Evolutionary conservation across 2,113 vertebrate species (phyloP).

Genomic region (Menura novaehollandiae): DNA sequence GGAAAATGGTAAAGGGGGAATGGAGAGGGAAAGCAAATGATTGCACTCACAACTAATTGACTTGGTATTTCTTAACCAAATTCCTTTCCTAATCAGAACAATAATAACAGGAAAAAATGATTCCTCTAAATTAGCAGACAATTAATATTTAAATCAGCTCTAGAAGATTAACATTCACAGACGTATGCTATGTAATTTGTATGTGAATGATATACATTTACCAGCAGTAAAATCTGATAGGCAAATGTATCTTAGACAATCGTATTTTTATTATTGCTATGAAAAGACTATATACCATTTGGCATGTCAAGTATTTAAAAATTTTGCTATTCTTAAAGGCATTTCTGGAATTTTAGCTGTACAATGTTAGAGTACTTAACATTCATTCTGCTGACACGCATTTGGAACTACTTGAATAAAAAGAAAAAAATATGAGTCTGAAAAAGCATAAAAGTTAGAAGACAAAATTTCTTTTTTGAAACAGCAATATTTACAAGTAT

Average conservation of each 20-base stretch:
- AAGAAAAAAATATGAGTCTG: not conserved
- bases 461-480: not conserved
- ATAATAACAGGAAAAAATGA: not conserved
- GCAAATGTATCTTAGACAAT: not conserved
- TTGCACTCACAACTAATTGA: not conserved
- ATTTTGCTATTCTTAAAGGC: not conserved
- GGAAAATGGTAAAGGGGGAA: not conserved
- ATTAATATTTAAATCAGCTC: conserved; percentile 19
- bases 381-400: not conserved
- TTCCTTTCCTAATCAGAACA: not conserved
- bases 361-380: not conserved
- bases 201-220: not conserved
- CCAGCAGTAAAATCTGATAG: not conserved
- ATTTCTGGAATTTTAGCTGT: not conserved
- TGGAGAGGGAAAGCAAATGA: not conserved
- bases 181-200: not conserved
- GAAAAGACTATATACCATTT: not conserved
- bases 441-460: not conserved
- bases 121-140: not conserved
- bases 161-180: not conserved
- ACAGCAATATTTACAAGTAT: not conserved
- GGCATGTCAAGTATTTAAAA: not conserved
- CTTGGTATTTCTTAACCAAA: conserved; percentile 3
- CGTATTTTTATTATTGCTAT: not conserved
- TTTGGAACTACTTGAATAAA: not conserved